Percentiles rank a stretch among this genome's conserved stretches.
phyloP scores from a whole-genome alignment of 64 coral and sea anemone species.

The Porites lutea region DNA sequence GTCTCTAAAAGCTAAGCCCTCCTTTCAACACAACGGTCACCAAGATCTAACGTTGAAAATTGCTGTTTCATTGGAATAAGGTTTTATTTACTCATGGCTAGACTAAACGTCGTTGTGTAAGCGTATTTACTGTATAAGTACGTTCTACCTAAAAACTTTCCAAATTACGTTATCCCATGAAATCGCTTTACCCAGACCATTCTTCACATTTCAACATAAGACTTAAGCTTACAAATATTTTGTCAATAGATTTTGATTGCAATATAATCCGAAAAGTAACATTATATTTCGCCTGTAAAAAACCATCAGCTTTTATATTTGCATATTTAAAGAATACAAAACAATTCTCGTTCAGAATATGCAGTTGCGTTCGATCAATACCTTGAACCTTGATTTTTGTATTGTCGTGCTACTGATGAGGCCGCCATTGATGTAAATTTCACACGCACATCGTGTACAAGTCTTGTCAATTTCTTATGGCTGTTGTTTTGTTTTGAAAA shows the following conservation, averaged over 20 bases:
- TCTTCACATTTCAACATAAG: no score
- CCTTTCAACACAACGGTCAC: background rate
- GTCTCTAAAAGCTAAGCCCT: no score
- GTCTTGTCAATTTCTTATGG: background rate
- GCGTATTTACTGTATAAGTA: background rate
- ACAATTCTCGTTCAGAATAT: background rate
- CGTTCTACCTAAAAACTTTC: background rate
- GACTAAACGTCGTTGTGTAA: background rate
- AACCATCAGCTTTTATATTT: background rate
- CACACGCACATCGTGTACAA: no score
- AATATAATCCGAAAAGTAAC: constrained; percentile 1
- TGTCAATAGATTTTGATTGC: constrained; percentile 10
- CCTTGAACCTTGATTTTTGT: background rate
- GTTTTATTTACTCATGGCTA: background rate
- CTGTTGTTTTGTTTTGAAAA: background rate
- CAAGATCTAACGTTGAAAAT: background rate
- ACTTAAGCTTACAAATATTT: no score
- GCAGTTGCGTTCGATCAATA: background rate
- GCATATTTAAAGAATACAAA: constrained; percentile 6
- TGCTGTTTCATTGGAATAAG: background rate
- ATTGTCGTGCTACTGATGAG: background rate
- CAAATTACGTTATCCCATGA: no score
- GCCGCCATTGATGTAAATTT: constrained; percentile 1
- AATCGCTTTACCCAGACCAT: no score
- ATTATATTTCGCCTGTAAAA: background rate